Evolutionary conservation across 2,888 invertebrate species (phyloP).

Genomic region (Slavum lentiscoides): DNA sequence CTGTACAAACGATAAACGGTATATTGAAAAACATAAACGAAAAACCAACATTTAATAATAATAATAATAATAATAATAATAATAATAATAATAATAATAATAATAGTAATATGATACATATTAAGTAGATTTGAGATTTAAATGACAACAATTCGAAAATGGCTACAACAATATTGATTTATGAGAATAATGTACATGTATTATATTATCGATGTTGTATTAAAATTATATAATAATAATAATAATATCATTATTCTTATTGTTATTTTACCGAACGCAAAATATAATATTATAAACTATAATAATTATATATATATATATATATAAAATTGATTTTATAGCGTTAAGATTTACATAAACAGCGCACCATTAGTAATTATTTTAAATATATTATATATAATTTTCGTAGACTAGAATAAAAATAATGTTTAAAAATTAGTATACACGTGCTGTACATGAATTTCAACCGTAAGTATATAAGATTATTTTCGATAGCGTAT

Average conservation of each 20-base stretch:
- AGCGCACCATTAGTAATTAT: conserved; percentile 45
- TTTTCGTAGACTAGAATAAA: conserved; percentile 28
- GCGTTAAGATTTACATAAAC: conserved; percentile 42
- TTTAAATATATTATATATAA: conserved; percentile 25
- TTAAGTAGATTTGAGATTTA: conserved; percentile 10
- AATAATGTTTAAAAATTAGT: conserved; percentile 42
- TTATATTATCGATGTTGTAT: conserved; percentile 1
- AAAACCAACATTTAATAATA: conserved; percentile 20
- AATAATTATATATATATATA: conserved; percentile 14
- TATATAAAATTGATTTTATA: conserved; percentile 23
- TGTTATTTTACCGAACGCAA: conserved; percentile 17
- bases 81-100: neutral
- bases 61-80: neutral
- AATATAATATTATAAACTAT: conserved; percentile 31
- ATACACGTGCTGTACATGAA: conserved; percentile 52
- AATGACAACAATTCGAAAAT: conserved; percentile 22
- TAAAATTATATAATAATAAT: neutral
- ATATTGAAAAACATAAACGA: neutral
- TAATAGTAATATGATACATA: neutral
- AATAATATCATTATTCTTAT: neutral
- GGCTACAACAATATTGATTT: conserved; percentile 48
- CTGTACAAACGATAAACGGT: conserved; percentile 30
- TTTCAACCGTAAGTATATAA: conserved; percentile 28
- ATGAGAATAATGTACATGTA: conserved; percentile 2
- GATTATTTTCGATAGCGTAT: conserved; percentile 28